Conservation (phyloP, 2,797 vertebrate genomes). For the Pantherophis alleghaniensis region DNA sequence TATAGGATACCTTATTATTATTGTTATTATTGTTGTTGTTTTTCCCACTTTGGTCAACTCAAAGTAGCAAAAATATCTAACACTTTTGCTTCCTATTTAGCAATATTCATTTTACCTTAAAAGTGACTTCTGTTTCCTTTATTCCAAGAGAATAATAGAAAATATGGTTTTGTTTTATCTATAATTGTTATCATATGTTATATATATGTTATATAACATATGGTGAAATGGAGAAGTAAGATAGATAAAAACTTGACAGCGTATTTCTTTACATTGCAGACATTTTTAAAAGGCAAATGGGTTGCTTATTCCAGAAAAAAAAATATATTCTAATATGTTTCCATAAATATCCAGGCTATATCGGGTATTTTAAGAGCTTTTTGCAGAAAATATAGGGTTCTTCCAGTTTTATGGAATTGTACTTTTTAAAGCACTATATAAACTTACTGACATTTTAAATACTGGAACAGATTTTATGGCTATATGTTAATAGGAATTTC, state of each 20-base stretch:
- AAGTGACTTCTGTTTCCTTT: neutral
- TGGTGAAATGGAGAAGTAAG: accelerated
- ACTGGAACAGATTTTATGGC: neutral
- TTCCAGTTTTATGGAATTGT: neutral
- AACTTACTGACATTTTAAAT: neutral
- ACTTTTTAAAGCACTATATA: neutral
- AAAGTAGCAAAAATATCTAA: neutral
- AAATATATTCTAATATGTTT: neutral
- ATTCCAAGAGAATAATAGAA: neutral
- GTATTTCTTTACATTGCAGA: neutral
- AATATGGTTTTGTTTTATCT: neutral
- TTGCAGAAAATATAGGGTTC: constrained; percentile 8
- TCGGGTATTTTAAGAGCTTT: neutral
- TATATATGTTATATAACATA: neutral
- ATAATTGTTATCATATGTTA: neutral
- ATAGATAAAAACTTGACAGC: neutral
- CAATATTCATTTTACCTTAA: neutral
- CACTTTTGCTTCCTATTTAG: neutral
- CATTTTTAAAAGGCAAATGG: neutral
- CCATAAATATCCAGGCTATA: constrained; percentile 1
- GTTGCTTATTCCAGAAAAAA: neutral
- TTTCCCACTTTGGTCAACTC: too few relatives aligned
- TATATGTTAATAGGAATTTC: constrained; percentile 1
- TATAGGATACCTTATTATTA: too few relatives aligned
- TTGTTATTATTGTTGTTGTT: too few relatives aligned